Conservation (phyloP, 2,113 vertebrate species). For the Xenotilapia caudafasciata region DNA sequence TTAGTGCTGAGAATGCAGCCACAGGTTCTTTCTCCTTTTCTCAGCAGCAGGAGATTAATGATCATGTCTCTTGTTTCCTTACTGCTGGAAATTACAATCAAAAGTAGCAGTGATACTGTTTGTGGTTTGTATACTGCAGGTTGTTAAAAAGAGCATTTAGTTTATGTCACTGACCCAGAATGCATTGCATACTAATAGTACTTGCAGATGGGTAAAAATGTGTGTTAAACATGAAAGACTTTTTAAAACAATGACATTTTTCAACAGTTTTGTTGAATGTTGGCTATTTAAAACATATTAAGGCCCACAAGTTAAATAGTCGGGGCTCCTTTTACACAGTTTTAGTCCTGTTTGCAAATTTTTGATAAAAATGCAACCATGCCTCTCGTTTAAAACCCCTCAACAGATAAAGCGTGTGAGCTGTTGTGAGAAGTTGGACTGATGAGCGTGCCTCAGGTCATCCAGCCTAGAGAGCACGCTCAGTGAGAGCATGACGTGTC, state of each 20-base stretch:
- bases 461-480: conserved; percentile 77
- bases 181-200: background rate
- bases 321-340: background rate
- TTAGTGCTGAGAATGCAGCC: background rate
- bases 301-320: background rate
- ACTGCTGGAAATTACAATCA: background rate
- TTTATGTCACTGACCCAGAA: background rate
- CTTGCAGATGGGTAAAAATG: background rate
- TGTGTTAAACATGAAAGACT: background rate
- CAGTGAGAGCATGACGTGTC: background rate
- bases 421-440: background rate
- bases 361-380: background rate
- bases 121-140: background rate
- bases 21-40: background rate
- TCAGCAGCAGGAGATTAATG: background rate
- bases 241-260: background rate
- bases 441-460: conserved; percentile 72
- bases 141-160: background rate
- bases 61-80: background rate
- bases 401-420: background rate
- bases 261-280: background rate
- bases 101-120: background rate
- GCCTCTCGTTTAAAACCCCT: background rate
- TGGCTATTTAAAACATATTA: background rate
- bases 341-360: background rate